These are phyloP conservation scores for Megaceryle torquata DNA, from an alignment of 2,113 vertebrate genomes.

Conservation along the genomic window DNA sequence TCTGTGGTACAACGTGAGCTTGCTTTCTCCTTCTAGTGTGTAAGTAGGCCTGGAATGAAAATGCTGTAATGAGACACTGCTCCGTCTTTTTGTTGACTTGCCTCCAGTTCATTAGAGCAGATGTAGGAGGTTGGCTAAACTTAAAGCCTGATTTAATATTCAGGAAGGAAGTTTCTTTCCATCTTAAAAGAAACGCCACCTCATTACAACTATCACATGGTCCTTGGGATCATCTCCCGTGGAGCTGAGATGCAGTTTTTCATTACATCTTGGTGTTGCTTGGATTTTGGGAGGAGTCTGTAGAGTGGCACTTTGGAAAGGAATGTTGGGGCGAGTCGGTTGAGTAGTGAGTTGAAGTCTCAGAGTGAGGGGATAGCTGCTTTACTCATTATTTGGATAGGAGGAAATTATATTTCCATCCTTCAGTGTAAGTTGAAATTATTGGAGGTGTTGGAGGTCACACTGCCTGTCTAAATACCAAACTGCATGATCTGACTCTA, in stretches of 20 bases:
- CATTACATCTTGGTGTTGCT: neutral
- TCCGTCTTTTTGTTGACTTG: neutral
- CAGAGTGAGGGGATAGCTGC: neutral
- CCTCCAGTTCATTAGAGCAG: conserved; percentile 49
- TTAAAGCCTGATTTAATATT: conserved; percentile 30
- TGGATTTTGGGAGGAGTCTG: neutral
- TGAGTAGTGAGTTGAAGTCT: neutral
- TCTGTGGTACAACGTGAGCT: neutral
- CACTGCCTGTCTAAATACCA: neutral
- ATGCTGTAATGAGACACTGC: neutral
- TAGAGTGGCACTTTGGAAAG: neutral
- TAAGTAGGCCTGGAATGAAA: neutral
- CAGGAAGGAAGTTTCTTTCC: conserved; percentile 55
- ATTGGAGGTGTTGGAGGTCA: neutral
- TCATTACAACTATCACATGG: neutral
- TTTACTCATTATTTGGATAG: neutral
- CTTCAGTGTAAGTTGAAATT: neutral
- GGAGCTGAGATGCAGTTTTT: neutral
- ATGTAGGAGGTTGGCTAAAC: conserved; percentile 31
- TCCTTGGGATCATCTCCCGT: neutral
- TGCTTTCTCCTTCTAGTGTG: neutral
- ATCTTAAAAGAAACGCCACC: neutral
- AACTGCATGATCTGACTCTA: neutral
- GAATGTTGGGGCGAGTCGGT: neutral
- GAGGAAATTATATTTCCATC: neutral